Conservation (phyloP, 2,113 vertebrate genomes). For the Oreochromis spilurus region DNA sequence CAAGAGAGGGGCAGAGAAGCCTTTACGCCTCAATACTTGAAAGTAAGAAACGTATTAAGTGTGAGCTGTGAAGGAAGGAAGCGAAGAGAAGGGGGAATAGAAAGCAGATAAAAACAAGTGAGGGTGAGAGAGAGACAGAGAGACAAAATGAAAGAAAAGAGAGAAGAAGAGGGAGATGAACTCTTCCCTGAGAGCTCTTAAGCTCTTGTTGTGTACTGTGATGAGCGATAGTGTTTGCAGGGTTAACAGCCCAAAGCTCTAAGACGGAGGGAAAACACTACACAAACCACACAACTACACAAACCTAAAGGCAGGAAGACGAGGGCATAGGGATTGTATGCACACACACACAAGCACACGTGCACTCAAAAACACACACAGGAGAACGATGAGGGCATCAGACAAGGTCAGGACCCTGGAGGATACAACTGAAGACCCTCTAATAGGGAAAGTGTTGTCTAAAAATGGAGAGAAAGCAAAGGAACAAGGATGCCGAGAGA, state of each 20-base stretch:
- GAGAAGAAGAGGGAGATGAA: background rate
- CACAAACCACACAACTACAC: background rate
- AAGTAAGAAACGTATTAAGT: constrained; percentile 1
- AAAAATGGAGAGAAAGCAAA: background rate
- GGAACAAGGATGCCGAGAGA: background rate
- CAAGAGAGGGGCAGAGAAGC: background rate
- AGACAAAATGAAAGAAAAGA: background rate
- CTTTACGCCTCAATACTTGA: background rate
- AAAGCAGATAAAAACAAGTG: background rate
- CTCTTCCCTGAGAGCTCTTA: constrained; percentile 31
- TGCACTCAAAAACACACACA: background rate
- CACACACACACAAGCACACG: background rate
- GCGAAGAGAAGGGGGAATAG: background rate
- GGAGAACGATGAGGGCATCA: background rate
- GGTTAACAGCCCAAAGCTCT: constrained; percentile 32
- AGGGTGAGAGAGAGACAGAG: background rate
- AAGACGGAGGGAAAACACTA: constrained; percentile 4
- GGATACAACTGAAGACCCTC: background rate
- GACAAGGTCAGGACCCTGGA: background rate
- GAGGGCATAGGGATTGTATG: background rate
- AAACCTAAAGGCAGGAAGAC: background rate
- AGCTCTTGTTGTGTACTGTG: constrained; percentile 38
- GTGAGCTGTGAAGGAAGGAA: background rate
- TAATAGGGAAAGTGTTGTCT: background rate
- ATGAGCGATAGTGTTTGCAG: constrained; percentile 47